These are phyloP conservation scores for Syngnathus acus DNA, from an alignment of 2,797 vertebrate genomes.

Conservation along the genomic window DNA sequence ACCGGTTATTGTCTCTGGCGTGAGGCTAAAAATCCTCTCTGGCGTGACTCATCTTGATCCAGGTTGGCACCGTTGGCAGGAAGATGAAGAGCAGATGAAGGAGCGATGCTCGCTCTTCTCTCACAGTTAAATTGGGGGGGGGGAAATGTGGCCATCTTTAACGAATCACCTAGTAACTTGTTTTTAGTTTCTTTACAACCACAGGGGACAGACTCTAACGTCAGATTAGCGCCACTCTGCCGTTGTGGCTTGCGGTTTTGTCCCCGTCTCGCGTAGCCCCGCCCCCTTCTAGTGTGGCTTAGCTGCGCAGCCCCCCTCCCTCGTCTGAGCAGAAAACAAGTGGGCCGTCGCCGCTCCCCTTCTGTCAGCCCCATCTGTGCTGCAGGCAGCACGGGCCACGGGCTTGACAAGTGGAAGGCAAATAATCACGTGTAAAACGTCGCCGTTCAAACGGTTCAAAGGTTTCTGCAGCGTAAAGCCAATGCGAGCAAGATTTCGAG, in stretches of 20 bases:
- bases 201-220: too few species aligned
- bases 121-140: constrained; percentile 24
- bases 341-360: constrained; percentile 64
- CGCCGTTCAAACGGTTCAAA: not conserved
- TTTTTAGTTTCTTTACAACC: not conserved
- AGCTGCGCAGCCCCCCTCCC: constrained; percentile 48
- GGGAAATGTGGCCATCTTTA: constrained; percentile 30
- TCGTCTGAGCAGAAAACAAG: constrained; percentile 62
- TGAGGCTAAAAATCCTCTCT: constrained; percentile 43
- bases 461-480: too few species aligned
- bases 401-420: constrained; percentile 45
- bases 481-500: too few species aligned
- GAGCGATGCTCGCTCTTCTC: constrained; percentile 27
- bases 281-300: constrained; percentile 52
- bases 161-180: too few species aligned
- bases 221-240: not conserved
- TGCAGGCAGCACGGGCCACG: constrained; percentile 65
- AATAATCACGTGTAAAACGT: not conserved
- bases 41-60: constrained; percentile 49
- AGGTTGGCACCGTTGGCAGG: constrained; percentile 48
- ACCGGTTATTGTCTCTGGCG: constrained; percentile 23
- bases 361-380: constrained; percentile 75
- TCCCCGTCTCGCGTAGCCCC: constrained; percentile 21
- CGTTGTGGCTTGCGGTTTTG: not conserved
- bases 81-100: constrained; percentile 40